Base-by-base conservation (phyloP, 2,888 invertebrate genomes). In the Drosophila aldrichi region DNA sequence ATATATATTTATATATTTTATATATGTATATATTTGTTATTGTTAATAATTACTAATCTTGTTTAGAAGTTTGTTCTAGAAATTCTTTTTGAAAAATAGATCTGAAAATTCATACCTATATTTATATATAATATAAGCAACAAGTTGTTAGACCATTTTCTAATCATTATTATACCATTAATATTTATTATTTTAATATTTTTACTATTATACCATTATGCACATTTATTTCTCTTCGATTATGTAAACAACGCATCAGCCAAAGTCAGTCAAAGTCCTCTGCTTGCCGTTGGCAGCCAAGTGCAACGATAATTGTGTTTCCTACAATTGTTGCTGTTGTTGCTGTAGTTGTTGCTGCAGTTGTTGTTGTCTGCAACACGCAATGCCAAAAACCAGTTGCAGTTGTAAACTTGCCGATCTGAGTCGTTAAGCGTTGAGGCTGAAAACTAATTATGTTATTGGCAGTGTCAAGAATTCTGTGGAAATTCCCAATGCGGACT, bases 221-320 rank as follows among this genome's bases (percentile, higher is more conserved):
- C n/a, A 2, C 29, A 29, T 29, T 8, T 32, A 10, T 55, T 41
- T 43, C n/a, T 32, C 48, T 36, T 29, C 20, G 9, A 16, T 82
- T 72, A 67, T 57, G 36, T 64, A 80, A 75, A 29, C 48, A 44
- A 46, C 44, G 43, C 65, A 69, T 63, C 22, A 49, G 38, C 36
- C 22, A 38, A 56, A 74, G 60, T 68, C 46, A 62, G 60, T 57
- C 54, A 73, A 62, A 79, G 54, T 74, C 74, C 81, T 70, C 83
- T 64, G 70, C 72, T 67, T 57, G 57, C 61, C 67, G 70, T 36
- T 61, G 40, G 74, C 87, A 83, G 63, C 75, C 75, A 73, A 87
- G 72, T 84, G 82, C 74, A 68, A 87, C 87, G 83, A 68, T 65
- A 25, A 9, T 57, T 52, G 61, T 58, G 58, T 72, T 83, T 86